Percentiles rank a stretch among this genome's conserved stretches.
Evolutionary conservation across 2,888 invertebrate genomes (phyloP).

Genomic region (Lochmaea capreae): DNA sequence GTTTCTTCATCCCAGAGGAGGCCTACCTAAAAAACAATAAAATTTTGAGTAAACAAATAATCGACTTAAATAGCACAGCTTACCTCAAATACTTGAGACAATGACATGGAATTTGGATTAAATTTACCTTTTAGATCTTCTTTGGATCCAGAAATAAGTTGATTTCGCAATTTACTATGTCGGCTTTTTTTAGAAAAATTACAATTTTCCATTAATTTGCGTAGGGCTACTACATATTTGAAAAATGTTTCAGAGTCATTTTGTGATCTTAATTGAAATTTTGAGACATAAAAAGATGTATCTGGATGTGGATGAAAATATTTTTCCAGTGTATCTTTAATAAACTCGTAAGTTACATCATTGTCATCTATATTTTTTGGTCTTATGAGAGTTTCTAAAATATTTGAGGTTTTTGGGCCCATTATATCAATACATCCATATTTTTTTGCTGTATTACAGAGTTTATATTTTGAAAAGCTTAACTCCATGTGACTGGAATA

Average conservation of each 20-base stretch:
- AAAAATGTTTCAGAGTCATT: constrained; percentile 31
- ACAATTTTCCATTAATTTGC: constrained; percentile 37
- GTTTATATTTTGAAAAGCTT: constrained; percentile 16
- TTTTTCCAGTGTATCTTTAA: constrained; percentile 29
- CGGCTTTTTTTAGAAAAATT: constrained; percentile 19
- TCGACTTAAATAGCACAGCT: background rate
- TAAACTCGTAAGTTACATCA: constrained; percentile 26
- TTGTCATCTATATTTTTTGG: constrained; percentile 31
- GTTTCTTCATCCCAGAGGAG: constrained; percentile 31
- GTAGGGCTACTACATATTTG: constrained; percentile 32
- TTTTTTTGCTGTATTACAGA: constrained; percentile 20
- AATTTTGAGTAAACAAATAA: background rate
- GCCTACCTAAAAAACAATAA: constrained; percentile 14
- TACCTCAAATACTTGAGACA: constrained; percentile 30
- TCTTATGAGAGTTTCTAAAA: constrained; percentile 20
- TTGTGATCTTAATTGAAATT: constrained; percentile 37
- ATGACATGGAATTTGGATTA: constrained; percentile 23
- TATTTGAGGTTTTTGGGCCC: constrained; percentile 24
- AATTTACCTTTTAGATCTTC: constrained; percentile 25
- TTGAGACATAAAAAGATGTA: constrained; percentile 20
- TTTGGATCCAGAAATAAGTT: constrained; percentile 18
- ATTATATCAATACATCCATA: constrained; percentile 27
- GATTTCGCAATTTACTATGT: constrained; percentile 26
- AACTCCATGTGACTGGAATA: constrained; percentile 33
- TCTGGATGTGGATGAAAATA: constrained; percentile 37